phyloP scores from a whole-genome alignment of 2,113 vertebrate genomes.

The Colinus virginianus region DNA sequence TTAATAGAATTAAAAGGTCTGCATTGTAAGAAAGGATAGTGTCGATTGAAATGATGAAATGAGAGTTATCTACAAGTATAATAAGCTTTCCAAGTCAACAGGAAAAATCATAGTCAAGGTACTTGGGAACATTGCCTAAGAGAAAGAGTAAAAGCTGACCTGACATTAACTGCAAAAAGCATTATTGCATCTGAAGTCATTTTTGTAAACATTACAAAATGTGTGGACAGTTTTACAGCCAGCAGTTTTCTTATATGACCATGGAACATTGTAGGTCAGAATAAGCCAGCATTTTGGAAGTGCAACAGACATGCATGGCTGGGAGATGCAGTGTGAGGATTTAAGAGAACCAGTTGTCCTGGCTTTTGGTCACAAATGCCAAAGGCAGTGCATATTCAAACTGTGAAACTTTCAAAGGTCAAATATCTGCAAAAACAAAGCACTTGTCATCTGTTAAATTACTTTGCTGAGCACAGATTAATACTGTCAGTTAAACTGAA shows the following conservation, averaged over 20 bases:
- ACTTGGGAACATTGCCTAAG: not conserved
- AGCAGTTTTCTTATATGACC: not conserved
- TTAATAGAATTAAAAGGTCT: not conserved
- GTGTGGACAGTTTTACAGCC: not conserved
- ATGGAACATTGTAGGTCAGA: not conserved
- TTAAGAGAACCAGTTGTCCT: not conserved
- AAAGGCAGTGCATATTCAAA: not conserved
- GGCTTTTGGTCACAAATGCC: slow-evolving; percentile 33
- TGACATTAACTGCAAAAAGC: not conserved
- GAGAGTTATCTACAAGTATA: not conserved
- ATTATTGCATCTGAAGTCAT: not conserved
- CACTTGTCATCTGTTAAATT: slow-evolving; percentile 28
- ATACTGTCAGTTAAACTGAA: not conserved
- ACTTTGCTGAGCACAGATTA: slow-evolving; percentile 21
- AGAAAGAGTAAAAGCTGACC: not conserved
- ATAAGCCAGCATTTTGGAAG: not conserved
- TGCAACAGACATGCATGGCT: not conserved
- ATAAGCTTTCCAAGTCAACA: not conserved
- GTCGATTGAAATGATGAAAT: not conserved
- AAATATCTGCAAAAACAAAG: slow-evolving; percentile 2
- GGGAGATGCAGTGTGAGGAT: not conserved
- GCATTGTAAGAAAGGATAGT: not conserved
- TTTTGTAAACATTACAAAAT: not conserved
- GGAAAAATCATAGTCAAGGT: not conserved
- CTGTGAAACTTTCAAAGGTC: slow-evolving; percentile 40